Conservation (phyloP, 2,797 vertebrate species). For the Cetoscarus ocellatus region DNA sequence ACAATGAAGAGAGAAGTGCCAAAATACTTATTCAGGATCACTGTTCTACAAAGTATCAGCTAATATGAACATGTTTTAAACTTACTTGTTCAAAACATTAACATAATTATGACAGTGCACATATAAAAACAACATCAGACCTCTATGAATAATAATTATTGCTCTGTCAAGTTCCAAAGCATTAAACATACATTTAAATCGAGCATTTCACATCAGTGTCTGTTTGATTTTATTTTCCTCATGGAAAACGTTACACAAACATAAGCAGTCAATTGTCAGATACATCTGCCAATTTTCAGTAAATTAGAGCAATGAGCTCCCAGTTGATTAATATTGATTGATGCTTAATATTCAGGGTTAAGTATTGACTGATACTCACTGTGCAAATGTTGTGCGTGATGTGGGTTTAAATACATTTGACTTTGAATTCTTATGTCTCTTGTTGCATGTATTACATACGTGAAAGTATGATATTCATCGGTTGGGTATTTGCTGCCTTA, state of each 20-base stretch:
- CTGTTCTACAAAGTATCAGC: too few relatives aligned
- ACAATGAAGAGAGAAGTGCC: too few relatives aligned
- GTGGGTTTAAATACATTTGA: constrained; percentile 4
- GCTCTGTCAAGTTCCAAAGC: neutral
- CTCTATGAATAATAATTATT: constrained; percentile 1
- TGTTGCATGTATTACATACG: too few relatives aligned
- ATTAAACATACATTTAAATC: neutral
- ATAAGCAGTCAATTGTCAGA: neutral
- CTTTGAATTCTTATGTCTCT: neutral
- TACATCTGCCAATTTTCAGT: neutral
- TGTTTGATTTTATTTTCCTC: constrained; percentile 12
- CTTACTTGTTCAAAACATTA: too few relatives aligned
- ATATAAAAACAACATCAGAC: too few relatives aligned
- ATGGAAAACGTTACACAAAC: neutral
- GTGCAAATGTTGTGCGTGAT: neutral
- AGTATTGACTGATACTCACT: neutral
- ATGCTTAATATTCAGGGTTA: constrained; percentile 9
- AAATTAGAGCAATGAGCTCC: neutral
- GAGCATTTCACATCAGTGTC: constrained; percentile 10
- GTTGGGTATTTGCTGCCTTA: neutral
- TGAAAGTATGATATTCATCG: neutral
- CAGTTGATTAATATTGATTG: constrained; percentile 7
- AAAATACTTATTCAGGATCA: too few relatives aligned
- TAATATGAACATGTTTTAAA: too few relatives aligned
- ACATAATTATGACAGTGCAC: too few relatives aligned